Percentiles rank a stretch among this genome's conserved stretches.
These are phyloP conservation scores for Sander lucioperca DNA, from an alignment of 2,113 vertebrate genomes.

Conservation along the genomic window DNA sequence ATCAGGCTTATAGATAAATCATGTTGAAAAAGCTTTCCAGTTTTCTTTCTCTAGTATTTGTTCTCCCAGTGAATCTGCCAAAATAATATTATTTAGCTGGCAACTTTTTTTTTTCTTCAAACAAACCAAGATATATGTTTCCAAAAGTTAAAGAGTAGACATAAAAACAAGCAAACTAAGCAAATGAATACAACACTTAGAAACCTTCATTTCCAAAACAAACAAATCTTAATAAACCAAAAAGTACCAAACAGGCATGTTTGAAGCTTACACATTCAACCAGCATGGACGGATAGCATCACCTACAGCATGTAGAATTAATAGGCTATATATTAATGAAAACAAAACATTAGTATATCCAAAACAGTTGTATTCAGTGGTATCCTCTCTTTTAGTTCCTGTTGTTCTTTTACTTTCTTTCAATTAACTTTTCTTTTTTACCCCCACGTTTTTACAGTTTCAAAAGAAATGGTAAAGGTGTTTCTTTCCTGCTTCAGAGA, in stretches of 20 bases:
- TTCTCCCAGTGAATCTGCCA: conserved; percentile 39
- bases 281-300: conserved; percentile 71
- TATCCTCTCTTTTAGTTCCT: conserved; percentile 68
- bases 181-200: conserved; percentile 55
- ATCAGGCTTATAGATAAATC: conserved; percentile 1
- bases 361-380: conserved; percentile 64
- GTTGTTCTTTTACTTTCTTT: conserved; percentile 49
- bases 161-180: conserved; percentile 41
- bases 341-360: conserved; percentile 56
- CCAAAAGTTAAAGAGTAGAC: conserved; percentile 26
- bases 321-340: conserved; percentile 55
- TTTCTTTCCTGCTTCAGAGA: conserved; percentile 28
- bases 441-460: conserved; percentile 11
- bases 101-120: conserved; percentile 41
- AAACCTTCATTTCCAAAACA: conserved; percentile 75
- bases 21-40: conserved; percentile 40
- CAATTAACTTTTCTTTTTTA: conserved; percentile 15
- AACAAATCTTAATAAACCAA: conserved; percentile 61
- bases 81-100: conserved; percentile 43
- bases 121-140: conserved; percentile 33
- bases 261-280: conserved; percentile 70
- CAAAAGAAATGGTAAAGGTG: not conserved
- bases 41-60: conserved; percentile 38
- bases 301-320: conserved; percentile 60
- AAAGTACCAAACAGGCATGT: conserved; percentile 70